A percentile compares a stretch with the other conserved stretches of the same genome.
These are phyloP conservation scores for Caranx ignobilis DNA, from an alignment of 2,113 vertebrate species.

Conservation along the genomic window DNA sequence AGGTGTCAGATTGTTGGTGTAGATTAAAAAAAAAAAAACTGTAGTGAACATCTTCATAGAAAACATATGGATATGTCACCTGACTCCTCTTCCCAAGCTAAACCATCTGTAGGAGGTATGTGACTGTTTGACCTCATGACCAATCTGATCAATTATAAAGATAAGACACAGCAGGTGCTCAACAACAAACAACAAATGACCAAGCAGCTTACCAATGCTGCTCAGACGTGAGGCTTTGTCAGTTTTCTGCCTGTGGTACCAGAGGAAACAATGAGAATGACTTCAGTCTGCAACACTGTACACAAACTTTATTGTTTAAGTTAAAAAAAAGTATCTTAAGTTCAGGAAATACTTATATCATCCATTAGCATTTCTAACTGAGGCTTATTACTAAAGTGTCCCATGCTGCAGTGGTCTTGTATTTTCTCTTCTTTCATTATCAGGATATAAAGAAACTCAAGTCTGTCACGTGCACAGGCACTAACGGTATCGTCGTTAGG, in stretches of 20 bases:
- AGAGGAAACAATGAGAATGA: constrained; percentile 25
- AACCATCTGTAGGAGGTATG: no score
- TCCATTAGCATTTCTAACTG: no score
- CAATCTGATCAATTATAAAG: not conserved
- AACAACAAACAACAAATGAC: not conserved
- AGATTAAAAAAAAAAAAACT: not conserved
- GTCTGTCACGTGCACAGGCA: not conserved
- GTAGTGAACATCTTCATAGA: not conserved
- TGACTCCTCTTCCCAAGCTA: no score
- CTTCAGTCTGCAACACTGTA: not conserved
- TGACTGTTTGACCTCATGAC: not conserved
- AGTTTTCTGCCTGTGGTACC: constrained; percentile 85
- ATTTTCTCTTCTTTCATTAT: no score
- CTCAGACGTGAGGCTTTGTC: constrained; percentile 92
- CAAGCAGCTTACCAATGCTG: constrained; percentile 84
- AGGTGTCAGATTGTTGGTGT: no score
- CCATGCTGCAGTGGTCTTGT: no score
- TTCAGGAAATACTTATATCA: no score
- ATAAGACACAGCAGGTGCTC: not conserved
- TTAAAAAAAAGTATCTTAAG: no score
- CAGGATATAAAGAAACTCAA: not conserved
- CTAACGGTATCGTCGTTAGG: not conserved
- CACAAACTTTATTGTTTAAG: no score
- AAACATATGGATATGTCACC: no score
- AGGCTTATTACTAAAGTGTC: no score